phyloP scores from a whole-genome alignment of 2,888 invertebrate species.

The Theristus sp. region DNA sequence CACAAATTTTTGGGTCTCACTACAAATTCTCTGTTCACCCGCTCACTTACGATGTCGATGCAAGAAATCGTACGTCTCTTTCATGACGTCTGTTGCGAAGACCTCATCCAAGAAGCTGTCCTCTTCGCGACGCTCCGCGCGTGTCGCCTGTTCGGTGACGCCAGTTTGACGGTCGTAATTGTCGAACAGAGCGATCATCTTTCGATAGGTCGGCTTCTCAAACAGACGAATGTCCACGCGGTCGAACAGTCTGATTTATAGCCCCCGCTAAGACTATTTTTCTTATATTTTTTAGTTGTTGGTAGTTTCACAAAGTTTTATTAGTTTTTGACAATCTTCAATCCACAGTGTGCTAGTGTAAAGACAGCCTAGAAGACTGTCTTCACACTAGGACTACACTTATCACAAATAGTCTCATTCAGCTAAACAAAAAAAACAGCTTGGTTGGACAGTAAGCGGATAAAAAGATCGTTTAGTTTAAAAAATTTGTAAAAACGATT shows the following conservation, averaged over 20 bases:
- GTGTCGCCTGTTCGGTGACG: constrained; percentile 16
- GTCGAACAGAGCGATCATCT: constrained; percentile 53
- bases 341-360: background rate
- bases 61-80: constrained; percentile 48
- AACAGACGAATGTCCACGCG: background rate
- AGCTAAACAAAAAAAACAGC: no score
- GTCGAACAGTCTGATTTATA: constrained; percentile 1
- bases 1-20: background rate
- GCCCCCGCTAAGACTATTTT: no score
- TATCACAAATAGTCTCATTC: no score
- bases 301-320: background rate
- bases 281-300: background rate
- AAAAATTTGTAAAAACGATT: no score
- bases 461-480: no score
- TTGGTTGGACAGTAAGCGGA: no score
- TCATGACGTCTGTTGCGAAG: constrained; percentile 55
- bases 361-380: background rate
- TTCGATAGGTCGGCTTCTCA: constrained; percentile 45
- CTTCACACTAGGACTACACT: background rate
- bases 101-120: constrained; percentile 57
- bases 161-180: constrained; percentile 55
- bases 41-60: constrained; percentile 18
- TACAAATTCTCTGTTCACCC: background rate
- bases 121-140: constrained; percentile 55
- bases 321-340: no score